phyloP scores from a whole-genome alignment of 2,113 vertebrate species.

The Pelodiscus sinensis region DNA sequence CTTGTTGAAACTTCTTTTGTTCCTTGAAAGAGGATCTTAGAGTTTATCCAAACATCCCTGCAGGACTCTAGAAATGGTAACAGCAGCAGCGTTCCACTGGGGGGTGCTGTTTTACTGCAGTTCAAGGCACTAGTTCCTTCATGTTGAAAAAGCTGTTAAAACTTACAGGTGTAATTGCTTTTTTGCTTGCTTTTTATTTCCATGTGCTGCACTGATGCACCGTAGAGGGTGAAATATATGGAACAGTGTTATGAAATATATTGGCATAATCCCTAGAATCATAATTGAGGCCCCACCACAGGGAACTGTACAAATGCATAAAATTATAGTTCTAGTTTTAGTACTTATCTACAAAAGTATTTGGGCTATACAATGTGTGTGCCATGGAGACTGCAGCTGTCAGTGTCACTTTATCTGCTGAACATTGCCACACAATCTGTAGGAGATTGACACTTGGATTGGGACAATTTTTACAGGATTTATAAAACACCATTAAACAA shows the following conservation, averaged over 20 bases:
- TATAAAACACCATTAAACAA: not conserved
- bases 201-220: fast-evolving
- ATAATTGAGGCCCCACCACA: fast-evolving
- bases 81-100: not conserved
- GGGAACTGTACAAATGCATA: not conserved
- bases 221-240: fast-evolving
- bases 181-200: fast-evolving
- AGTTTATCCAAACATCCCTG: not conserved
- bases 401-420: not conserved
- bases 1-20: not conserved
- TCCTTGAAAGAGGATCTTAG: fast-evolving
- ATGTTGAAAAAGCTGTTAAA: fast-evolving
- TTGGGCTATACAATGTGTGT: not conserved
- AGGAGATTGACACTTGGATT: not conserved
- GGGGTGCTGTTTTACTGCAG: slow-evolving; percentile 27
- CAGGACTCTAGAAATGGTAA: not conserved
- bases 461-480: not conserved
- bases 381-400: not conserved
- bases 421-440: not conserved
- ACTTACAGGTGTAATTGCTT: fast-evolving
- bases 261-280: fast-evolving
- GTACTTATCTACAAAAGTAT: not conserved
- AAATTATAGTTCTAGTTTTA: not conserved
- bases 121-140: not conserved
- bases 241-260: fast-evolving